Evolutionary conservation across 2,888 invertebrate species (phyloP), one percentile per base, ranked within the genome.

Genomic region (Trichopoda pennipes): DNA sequence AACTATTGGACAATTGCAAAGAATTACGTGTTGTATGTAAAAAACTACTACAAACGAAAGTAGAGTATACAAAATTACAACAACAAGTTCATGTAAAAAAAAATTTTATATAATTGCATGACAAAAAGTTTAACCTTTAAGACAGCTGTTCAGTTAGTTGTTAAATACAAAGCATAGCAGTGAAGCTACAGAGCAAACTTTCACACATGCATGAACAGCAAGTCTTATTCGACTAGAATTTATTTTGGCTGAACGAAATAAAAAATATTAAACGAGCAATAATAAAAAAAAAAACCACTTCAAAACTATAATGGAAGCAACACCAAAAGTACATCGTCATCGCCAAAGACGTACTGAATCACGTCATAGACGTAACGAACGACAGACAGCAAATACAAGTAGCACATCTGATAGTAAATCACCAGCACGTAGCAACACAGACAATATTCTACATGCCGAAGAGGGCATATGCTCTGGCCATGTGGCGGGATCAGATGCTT

Each of bases 261-360:
- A 47, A 42, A 23, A 47, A 44, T 7, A 35, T 19, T 17, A 12
- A 38, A 2, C 38, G 38, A 38, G 8, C 12, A 7, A 60, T 16
- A 58, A 16, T 14, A 44, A 19, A 28, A 28, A 7, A 51, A 28
- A 21, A 51, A 53, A 42, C 12, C 56, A n/a, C 69, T 49, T 19
- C 61, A 47, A 42, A 32, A 14, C 17, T 32, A 78, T 60, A 84
- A 91, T 91, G 91, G 91, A 91, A 86, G 87, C 89, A 84, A 84
- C 84, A 44, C 90, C 91, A 85, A 91, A 91, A 88, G 90, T 91
- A 85, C 91, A 91, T 88, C 90, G 90, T 78, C 90, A 90, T 86
- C 90, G 90, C 80, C 90, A 89, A 84, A 89, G 91, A 73, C 90
- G 91, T 78, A 87, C 89, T 14, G 88, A 88, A 80, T 89, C 89